These are phyloP conservation scores for Cetoscarus ocellatus DNA, from an alignment of 2,797 vertebrate genomes.

Conservation along the genomic window DNA sequence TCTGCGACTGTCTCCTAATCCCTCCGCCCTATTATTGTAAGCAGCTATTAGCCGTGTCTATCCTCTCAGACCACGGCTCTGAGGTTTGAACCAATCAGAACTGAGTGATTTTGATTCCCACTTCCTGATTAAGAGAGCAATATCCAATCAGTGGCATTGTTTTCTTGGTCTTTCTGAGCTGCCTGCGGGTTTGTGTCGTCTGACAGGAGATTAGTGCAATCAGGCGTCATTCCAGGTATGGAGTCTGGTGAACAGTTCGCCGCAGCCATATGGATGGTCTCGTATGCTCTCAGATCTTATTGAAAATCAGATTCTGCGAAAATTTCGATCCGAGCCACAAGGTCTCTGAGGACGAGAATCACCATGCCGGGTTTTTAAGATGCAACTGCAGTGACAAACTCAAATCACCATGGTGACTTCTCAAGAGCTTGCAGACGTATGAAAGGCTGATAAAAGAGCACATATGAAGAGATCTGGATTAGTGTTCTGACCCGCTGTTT, in stretches of 20 bases:
- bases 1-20: conserved; percentile 59
- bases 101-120: neutral
- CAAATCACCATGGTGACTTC: too few species aligned
- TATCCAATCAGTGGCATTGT: conserved; percentile 53
- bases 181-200: conserved; percentile 26
- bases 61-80: conserved; percentile 43
- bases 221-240: conserved; percentile 1
- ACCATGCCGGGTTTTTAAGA: neutral
- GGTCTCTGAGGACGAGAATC: neutral
- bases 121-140: conserved; percentile 36
- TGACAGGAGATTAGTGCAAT: conserved; percentile 26
- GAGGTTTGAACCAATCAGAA: conserved; percentile 45
- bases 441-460: too few species aligned
- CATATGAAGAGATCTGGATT: too few species aligned
- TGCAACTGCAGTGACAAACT: neutral
- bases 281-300: neutral
- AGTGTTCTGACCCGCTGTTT: too few species aligned
- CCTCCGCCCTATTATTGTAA: conserved; percentile 57
- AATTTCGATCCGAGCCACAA: neutral
- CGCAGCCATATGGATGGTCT: neutral
- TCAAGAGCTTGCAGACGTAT: too few species aligned
- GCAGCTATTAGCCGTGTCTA: conserved; percentile 42
- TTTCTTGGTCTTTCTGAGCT: conserved; percentile 20
- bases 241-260: neutral
- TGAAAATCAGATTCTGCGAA: neutral